Evolutionary conservation across 2,797 vertebrate species (phyloP).

Genomic region (Chloroceryle inda): DNA sequence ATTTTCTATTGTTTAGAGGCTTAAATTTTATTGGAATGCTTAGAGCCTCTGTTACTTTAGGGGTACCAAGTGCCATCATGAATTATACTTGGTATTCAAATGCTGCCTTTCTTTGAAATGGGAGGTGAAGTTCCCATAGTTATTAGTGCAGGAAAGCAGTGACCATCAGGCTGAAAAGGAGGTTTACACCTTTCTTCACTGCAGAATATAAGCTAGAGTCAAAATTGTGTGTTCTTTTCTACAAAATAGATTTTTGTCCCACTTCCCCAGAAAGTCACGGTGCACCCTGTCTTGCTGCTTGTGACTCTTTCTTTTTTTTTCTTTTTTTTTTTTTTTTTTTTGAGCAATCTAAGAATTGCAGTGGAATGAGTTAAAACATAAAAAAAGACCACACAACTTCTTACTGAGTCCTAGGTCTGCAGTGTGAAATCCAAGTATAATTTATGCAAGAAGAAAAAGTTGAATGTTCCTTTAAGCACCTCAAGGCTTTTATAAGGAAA

Average conservation of each 20-base stretch:
- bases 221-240: neutral
- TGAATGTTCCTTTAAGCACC: neutral
- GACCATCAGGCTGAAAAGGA: neutral
- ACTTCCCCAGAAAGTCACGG: neutral
- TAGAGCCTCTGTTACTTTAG: neutral
- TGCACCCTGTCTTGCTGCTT: neutral
- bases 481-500: neutral
- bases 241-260: neutral
- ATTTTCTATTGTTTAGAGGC: neutral
- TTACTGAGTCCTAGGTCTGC: neutral
- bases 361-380: neutral
- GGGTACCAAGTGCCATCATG: neutral
- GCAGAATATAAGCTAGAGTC: neutral
- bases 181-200: neutral
- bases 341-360: neutral
- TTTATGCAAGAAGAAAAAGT: neutral
- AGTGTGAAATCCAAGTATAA: neutral
- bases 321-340: neutral
- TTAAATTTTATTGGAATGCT: neutral
- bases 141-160: neutral
- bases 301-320: neutral
- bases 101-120: neutral
- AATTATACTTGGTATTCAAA: neutral
- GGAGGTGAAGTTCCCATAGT: neutral
- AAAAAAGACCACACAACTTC: neutral